These are phyloP conservation scores for Tinea pellionella DNA, from an alignment of 2,888 invertebrate species.

Conservation along the genomic window DNA sequence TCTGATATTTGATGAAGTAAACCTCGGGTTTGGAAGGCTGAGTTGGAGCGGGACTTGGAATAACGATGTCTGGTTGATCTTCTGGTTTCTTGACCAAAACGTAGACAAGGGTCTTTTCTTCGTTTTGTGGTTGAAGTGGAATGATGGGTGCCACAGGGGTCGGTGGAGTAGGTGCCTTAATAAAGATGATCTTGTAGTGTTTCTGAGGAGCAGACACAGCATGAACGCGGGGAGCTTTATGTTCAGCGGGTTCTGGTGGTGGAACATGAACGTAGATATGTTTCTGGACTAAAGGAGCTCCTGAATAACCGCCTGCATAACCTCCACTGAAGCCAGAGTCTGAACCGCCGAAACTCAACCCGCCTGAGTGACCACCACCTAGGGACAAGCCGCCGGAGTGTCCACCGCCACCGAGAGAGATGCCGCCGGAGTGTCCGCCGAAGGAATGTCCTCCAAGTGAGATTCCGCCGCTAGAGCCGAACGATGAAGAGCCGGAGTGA, in stretches of 20 bases:
- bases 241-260: conserved; percentile 85
- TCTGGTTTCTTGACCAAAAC: conserved; percentile 91
- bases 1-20: conserved; percentile 88
- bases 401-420: conserved; percentile 24
- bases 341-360: conserved; percentile 31
- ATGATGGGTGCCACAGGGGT: conserved; percentile 85
- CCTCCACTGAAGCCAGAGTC: conserved; percentile 51
- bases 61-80: conserved; percentile 82
- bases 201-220: conserved; percentile 82
- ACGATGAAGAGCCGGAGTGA: conserved; percentile 17
- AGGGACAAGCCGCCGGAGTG: conserved; percentile 22
- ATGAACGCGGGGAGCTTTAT: conserved; percentile 73
- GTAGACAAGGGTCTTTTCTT: conserved; percentile 90
- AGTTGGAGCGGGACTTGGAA: conserved; percentile 82
- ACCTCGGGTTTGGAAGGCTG: conserved; percentile 91
- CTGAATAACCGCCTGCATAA: conserved; percentile 54
- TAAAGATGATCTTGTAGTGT: conserved; percentile 93
- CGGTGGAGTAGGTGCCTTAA: conserved; percentile 88
- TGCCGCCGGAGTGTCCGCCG: conserved; percentile 22
- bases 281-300: conserved; percentile 79
- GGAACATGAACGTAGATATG: conserved; percentile 93
- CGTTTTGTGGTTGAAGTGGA: conserved; percentile 83
- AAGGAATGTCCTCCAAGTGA: conserved; percentile 23
- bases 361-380: conserved; percentile 25
- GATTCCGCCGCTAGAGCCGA: conserved; percentile 33